Evolutionary conservation across 2,113 vertebrate genomes (phyloP).

Genomic region (Redunca redunca): DNA sequence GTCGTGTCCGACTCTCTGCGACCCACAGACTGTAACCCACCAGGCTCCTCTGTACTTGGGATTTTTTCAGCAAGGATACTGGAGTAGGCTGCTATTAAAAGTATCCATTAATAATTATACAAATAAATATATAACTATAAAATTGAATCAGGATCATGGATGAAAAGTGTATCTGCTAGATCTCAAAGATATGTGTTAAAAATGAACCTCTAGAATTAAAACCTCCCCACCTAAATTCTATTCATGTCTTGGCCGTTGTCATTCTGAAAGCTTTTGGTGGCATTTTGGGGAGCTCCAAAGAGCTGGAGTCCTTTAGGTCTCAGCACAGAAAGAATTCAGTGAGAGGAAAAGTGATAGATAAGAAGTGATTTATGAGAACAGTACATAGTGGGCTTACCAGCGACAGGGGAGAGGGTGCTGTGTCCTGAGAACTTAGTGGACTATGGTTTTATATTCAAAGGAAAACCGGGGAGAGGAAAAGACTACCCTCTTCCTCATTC

Average conservation of each 20-base stretch:
- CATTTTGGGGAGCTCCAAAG: neutral
- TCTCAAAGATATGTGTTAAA: neutral
- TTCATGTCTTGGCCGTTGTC: neutral
- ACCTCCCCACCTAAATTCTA: neutral
- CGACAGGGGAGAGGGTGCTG: neutral
- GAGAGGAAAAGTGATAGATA: neutral
- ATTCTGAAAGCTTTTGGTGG: neutral
- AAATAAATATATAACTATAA: neutral
- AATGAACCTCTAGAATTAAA: neutral
- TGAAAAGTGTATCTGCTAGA: neutral
- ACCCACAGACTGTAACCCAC: neutral
- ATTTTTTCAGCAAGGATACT: neutral
- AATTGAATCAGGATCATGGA: neutral
- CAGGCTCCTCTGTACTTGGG: neutral
- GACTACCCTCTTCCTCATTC: neutral
- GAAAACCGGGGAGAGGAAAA: neutral
- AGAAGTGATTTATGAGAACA: neutral
- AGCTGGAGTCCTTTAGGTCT: neutral
- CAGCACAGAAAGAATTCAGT: neutral
- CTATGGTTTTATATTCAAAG: neutral
- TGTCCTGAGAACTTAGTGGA: neutral
- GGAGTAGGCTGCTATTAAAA: neutral
- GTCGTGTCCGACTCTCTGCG: rapidly evolving
- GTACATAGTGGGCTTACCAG: neutral
- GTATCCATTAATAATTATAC: neutral